Conservation (phyloP, 2,797 vertebrate species). For the Melanotaenia parkinsoni region DNA sequence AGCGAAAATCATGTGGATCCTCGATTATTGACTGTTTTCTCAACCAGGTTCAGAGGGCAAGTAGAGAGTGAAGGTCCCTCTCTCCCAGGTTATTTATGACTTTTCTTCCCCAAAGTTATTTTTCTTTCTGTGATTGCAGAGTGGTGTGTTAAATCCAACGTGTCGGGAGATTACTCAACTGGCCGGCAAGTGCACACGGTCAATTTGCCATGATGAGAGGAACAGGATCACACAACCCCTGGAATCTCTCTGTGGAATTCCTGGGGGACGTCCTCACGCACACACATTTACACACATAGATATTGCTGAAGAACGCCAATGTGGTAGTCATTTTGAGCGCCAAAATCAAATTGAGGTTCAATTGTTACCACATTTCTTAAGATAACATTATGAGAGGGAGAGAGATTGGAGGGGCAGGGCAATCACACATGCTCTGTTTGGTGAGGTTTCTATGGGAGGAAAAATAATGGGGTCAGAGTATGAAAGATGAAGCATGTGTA, state of each 20-base stretch:
- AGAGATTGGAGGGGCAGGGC: conserved; percentile 68
- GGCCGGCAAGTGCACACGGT: conserved; percentile 79
- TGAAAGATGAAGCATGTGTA: conserved; percentile 80
- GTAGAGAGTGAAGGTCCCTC: conserved; percentile 77
- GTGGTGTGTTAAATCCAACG: conserved; percentile 80
- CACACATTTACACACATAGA: conserved; percentile 30
- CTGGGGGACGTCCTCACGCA: conserved; percentile 36
- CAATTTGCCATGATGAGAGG: conserved; percentile 81
- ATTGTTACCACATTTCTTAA: conserved; percentile 88
- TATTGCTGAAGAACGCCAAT: conserved; percentile 68
- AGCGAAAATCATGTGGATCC: conserved; percentile 63
- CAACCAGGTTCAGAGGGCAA: conserved; percentile 77
- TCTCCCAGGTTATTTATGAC: conserved; percentile 79
- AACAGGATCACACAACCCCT: conserved; percentile 73
- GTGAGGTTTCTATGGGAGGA: conserved; percentile 73
- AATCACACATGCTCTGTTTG: conserved; percentile 79
- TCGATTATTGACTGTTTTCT: conserved; percentile 77
- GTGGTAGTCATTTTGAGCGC: conserved; percentile 84
- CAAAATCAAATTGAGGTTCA: conserved; percentile 81
- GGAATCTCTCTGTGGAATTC: conserved; percentile 73
- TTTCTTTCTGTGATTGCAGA: conserved; percentile 81
- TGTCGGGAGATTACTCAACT: conserved; percentile 81
- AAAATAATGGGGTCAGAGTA: conserved; percentile 82
- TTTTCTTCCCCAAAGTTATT: conserved; percentile 80
- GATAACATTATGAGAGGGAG: conserved; percentile 84